Conservation (phyloP, 1,140 invertebrate genomes). For the Philaenus spumarius region DNA sequence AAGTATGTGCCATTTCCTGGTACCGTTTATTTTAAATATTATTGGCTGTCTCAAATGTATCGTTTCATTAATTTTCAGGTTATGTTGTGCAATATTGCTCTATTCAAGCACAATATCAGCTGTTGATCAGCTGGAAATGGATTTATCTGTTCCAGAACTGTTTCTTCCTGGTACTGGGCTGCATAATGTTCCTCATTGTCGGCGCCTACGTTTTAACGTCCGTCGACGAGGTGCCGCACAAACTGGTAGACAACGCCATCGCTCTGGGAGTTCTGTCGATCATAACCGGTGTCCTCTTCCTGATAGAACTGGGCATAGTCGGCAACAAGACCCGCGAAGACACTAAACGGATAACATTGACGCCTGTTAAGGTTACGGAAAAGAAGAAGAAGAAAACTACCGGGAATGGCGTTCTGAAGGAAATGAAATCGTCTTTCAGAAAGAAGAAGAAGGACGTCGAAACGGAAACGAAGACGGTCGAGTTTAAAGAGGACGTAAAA, state of each 20-base stretch:
- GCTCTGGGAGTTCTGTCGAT: conserved; percentile 60
- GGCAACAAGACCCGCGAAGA: conserved; percentile 23
- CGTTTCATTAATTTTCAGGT: no score
- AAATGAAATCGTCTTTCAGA: conserved; percentile 16
- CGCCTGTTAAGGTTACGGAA: background rate
- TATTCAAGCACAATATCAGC: no score
- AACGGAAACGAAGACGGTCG: conserved; percentile 4
- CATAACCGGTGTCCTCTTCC: conserved; percentile 56
- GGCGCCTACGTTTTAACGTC: conserved; percentile 60
- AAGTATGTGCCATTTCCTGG: no score
- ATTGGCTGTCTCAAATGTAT: no score
- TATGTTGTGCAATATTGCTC: no score
- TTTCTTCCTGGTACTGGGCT: conserved; percentile 13
- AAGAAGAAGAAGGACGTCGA: conserved; percentile 12
- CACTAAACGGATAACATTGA: background rate
- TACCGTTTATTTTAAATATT: no score
- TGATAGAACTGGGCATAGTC: conserved; percentile 54
- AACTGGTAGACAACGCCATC: conserved; percentile 60
- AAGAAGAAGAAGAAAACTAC: conserved; percentile 16
- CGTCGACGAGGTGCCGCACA: conserved; percentile 57
- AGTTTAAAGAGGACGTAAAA: background rate
- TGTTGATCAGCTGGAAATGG: no score
- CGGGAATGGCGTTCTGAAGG: conserved; percentile 6
- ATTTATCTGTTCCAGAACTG: conserved; percentile 45
- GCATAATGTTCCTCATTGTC: conserved; percentile 48